Percentiles rank a stretch among this genome's conserved stretches.
Conservation (phyloP, 30 jellyfish, hydroid and myxozoan genomes). For the Aurelia coerulea region DNA sequence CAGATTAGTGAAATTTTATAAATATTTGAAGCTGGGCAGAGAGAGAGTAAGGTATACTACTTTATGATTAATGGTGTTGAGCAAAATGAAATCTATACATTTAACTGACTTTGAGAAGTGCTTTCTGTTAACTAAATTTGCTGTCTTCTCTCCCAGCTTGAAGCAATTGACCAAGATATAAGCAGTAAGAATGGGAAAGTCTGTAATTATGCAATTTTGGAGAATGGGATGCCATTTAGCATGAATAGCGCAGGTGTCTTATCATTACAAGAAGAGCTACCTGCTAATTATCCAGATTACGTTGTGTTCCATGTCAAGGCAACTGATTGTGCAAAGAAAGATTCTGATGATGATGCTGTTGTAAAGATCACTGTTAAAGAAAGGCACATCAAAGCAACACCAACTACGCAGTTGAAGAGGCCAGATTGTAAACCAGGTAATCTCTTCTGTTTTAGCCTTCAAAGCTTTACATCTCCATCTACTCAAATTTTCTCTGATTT, state of each 20-base stretch:
- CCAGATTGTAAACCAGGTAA: constrained; percentile 63
- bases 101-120: no score
- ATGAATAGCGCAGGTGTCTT: constrained; percentile 45
- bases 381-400: neutral
- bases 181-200: constrained; percentile 68
- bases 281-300: constrained; percentile 10
- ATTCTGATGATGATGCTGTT: constrained; percentile 72
- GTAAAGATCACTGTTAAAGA: constrained; percentile 52
- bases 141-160: constrained; percentile 26
- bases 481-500: no score
- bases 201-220: constrained; percentile 62
- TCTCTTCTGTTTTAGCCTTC: neutral
- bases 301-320: constrained; percentile 64
- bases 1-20: no score
- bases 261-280: constrained; percentile 47
- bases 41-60: no score
- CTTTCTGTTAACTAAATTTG: no score
- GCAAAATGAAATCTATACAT: no score
- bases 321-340: constrained; percentile 56
- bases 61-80: no score
- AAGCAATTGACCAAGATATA: constrained; percentile 75
- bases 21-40: no score
- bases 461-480: no score
- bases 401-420: neutral
- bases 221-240: constrained; percentile 57